Conservation (phyloP, 2,888 invertebrate genomes). For the Lutraria lutraria region DNA sequence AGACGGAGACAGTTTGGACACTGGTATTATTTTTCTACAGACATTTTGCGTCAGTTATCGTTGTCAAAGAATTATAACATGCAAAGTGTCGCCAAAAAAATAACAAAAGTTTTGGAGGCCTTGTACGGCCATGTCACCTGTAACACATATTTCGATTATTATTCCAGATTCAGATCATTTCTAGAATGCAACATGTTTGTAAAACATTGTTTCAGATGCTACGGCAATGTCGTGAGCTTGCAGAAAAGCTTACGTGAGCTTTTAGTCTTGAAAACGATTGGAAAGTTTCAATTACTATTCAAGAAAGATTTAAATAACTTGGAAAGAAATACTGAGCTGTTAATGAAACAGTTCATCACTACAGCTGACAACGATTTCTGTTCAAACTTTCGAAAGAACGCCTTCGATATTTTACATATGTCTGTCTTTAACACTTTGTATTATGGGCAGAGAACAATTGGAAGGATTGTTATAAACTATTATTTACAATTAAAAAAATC, state of each 20-base stretch:
- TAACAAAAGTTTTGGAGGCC: neutral
- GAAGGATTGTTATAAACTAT: neutral
- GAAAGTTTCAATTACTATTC: neutral
- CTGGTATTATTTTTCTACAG: neutral
- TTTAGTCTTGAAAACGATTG: constrained; percentile 6
- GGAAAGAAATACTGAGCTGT: neutral
- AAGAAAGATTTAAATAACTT: neutral
- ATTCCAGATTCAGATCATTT: neutral
- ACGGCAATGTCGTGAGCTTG: neutral
- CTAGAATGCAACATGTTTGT: neutral
- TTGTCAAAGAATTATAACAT: neutral
- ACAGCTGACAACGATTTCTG: neutral
- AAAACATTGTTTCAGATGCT: neutral
- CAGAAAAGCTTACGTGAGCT: neutral
- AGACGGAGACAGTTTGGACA: neutral
- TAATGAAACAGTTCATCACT: neutral
- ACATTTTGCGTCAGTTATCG: neutral
- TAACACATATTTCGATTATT: neutral
- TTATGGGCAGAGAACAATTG: neutral
- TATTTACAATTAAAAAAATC: neutral
- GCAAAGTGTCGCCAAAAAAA: neutral
- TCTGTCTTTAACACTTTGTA: neutral
- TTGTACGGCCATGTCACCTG: neutral
- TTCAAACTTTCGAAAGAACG: neutral
- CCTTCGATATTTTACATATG: neutral